phyloP scores from a whole-genome alignment of 2,888 invertebrate genomes.

The Ophion costatus region DNA sequence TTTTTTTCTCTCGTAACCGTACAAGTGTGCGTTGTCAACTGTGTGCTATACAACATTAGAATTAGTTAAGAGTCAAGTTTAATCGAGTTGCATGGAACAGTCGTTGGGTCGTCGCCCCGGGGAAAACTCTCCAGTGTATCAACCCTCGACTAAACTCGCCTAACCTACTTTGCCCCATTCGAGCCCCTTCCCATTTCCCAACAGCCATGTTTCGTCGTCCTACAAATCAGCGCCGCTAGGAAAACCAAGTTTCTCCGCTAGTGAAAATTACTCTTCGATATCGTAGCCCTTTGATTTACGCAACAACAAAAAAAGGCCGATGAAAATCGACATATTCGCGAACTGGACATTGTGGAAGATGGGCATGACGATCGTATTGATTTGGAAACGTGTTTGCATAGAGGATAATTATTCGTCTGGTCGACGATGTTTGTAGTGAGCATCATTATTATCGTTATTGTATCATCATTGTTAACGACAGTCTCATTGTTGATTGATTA shows the following conservation, averaged over 20 bases:
- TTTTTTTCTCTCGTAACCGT: neutral
- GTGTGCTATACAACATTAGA: conserved; percentile 32
- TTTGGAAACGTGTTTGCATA: too few species aligned
- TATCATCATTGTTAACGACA: too few species aligned
- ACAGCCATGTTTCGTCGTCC: neutral
- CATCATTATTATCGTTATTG: too few species aligned
- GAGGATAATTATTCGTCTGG: too few species aligned
- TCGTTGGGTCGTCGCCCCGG: conserved; percentile 60
- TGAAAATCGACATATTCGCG: too few species aligned
- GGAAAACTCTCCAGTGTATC: conserved; percentile 38
- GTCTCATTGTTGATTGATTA: too few species aligned
- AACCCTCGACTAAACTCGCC: conserved; percentile 43
- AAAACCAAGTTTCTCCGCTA: neutral
- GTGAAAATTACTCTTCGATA: neutral
- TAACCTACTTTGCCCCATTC: conserved; percentile 51
- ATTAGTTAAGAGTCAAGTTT: conserved; percentile 68
- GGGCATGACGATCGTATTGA: too few species aligned
- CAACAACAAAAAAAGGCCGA: too few species aligned
- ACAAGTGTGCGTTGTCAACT: conserved; percentile 1
- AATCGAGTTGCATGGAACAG: conserved; percentile 70
- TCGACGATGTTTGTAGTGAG: too few species aligned
- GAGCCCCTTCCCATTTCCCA: neutral
- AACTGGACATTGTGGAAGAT: too few species aligned
- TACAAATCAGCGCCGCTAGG: neutral
- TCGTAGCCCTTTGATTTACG: too few species aligned